Percentiles rank a stretch among this genome's conserved stretches.
These are phyloP conservation scores for Clepsis dumicolana DNA, from an alignment of 2,888 invertebrate species.

Conservation along the genomic window DNA sequence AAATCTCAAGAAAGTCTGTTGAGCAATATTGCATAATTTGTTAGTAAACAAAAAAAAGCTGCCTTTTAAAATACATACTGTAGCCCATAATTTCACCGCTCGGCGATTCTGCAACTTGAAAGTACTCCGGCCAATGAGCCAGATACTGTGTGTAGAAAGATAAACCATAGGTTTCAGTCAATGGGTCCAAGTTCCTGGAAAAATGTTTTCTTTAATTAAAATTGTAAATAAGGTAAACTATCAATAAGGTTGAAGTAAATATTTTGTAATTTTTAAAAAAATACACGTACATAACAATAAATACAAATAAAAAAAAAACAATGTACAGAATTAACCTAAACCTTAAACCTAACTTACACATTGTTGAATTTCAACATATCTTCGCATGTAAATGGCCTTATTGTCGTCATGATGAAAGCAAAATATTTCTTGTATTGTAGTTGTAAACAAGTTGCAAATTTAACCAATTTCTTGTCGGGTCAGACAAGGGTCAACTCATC, in stretches of 20 bases:
- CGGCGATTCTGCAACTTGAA: constrained; percentile 98
- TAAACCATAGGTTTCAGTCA: constrained; percentile 98
- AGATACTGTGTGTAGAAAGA: constrained; percentile 99
- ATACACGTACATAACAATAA: no score
- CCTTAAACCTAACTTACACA: constrained; percentile 95
- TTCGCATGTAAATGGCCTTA: constrained; percentile 96
- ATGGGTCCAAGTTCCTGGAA: constrained; percentile 96
- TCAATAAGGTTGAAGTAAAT: no score
- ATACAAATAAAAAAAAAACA: no score
- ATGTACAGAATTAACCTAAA: no score
- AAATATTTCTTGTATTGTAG: constrained; percentile 4
- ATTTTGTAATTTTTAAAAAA: no score
- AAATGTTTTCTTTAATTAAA: constrained; percentile 32
- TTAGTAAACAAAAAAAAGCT: constrained; percentile 14
- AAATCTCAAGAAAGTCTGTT: background rate
- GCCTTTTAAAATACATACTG: constrained; percentile 88
- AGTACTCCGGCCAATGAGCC: constrained; percentile 99
- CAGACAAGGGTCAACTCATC: background rate
- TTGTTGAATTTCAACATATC: constrained; percentile 98
- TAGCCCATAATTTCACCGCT: constrained; percentile 99
- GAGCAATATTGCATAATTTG: background rate
- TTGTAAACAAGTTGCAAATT: no score
- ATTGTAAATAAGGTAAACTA: background rate
- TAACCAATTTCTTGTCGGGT: constrained; percentile 21
- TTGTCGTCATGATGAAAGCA: constrained; percentile 91